These are phyloP conservation scores for Netelia virgata DNA, from an alignment of 2,888 invertebrate genomes.

Conservation along the genomic window DNA sequence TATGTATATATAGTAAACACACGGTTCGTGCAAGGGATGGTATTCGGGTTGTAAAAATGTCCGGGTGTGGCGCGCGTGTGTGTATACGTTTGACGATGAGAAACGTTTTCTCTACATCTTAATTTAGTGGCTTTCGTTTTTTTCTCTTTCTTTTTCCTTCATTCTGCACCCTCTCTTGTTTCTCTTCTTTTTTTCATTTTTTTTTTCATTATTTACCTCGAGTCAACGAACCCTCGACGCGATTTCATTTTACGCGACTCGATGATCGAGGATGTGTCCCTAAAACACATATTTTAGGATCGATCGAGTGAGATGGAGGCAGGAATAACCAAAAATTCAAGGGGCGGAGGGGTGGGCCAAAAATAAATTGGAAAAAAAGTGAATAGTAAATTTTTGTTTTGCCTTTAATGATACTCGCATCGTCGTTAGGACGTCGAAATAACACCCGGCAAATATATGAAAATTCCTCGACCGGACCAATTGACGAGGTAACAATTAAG, in stretches of 20 bases:
- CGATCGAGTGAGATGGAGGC: too few species aligned
- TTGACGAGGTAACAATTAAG: conserved; percentile 43
- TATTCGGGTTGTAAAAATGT: conserved; percentile 60
- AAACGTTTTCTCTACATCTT: conserved; percentile 26
- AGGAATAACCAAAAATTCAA: too few species aligned
- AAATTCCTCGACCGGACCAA: not conserved
- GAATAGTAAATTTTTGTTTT: too few species aligned
- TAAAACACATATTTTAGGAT: too few species aligned
- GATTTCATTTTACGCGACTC: conserved; percentile 2
- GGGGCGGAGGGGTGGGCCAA: too few species aligned
- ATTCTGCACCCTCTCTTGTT: not conserved
- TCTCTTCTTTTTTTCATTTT: not conserved
- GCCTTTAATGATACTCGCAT: too few species aligned
- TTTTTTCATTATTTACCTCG: conserved; percentile 3
- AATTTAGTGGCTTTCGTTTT: not conserved
- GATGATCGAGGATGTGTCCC: not conserved
- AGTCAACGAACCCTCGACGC: not conserved
- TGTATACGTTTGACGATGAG: conserved; percentile 13
- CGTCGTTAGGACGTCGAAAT: conserved; percentile 37
- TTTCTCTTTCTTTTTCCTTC: not conserved
- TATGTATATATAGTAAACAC: conserved; percentile 12
- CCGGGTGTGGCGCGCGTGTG: conserved; percentile 11
- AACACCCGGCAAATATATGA: conserved; percentile 14
- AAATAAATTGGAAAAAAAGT: too few species aligned
- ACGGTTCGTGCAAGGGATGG: conserved; percentile 15